Evolutionary conservation across 2,113 vertebrate species (phyloP), one percentile per base, ranked within the genome.

Genomic region (Syngnathus floridae): DNA sequence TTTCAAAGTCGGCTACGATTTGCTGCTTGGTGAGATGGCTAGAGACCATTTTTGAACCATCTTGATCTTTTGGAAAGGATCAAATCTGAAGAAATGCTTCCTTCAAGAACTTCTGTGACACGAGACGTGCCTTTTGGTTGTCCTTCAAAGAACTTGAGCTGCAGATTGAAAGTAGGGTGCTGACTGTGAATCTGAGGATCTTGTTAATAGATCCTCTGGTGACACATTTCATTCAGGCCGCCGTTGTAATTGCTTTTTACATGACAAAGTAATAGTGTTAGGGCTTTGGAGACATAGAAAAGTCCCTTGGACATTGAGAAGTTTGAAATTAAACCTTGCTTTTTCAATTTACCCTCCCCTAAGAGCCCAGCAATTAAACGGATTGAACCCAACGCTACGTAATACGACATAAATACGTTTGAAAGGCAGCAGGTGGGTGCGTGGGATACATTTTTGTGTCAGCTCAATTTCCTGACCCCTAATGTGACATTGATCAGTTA

Each of bases 331-430:
- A 91, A 91, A 90, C 85, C 84, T 89, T 63, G 76, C 75, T 89
- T 91, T 31, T 91, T 91, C 90, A 91, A 91, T 91, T 91, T 88
- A 75, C 80, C 51, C 75, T 91, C 90, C 88, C 89, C 73, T 73
- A 74, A 79, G 90, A 83, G 58, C 79, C 79, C 69, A 67, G 76
- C 77, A 84, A 86, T 84, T 88, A 90, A 89, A 86, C 76, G 80
- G 85, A 78, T 87, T 83, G 77, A 86, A 84, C 79, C 81, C 73
- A 74, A 69, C 57, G 63, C 70, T 63, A 69, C 64, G 67, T 86
- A 89, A 88, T 88, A 86, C 86, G 81, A 77, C 81, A 84, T 86
- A 87, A 88, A 88, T 86, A 89, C 35, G 71, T 73, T 73, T 72
- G 51, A 67, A 38, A 79, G 63, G 48, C 64, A 66, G 61, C 22